Base-by-base conservation (phyloP, 2,888 invertebrate genomes). In the Orgyia antiqua region DNA sequence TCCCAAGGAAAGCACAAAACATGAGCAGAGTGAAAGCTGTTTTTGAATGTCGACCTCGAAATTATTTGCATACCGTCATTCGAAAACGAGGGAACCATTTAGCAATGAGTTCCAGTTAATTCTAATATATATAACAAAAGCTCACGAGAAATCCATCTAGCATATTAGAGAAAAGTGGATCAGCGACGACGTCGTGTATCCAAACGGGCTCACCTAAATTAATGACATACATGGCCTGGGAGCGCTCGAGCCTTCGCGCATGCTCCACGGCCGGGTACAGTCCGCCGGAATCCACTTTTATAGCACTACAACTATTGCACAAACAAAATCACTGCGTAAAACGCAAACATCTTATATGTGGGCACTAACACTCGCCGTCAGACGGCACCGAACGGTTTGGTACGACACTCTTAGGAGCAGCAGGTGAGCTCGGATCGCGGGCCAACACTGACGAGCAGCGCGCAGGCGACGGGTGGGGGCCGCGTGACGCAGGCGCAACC, bases 151-250 rank as follows among this genome's bases (percentile, higher is more conserved):
- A 46, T 51, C 55, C 52, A 53, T 43, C 46, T 52, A 54, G 52
- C 54, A 53, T 50, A 58, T 42, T 56, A 56, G 51, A 52, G 60
- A 64, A 71, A 72, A 74, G 71, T 72, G 52, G 68, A 68, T 58
- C 69, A 56, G 48, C 56, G 54, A 51, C 53, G 61, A 47, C 42
- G 58, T 33, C 45, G 60, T 65, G 58, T 60, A 59, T 58, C 58
- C 50, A 66, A 65, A 70, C 73, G 73, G 73, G 80, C 87, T 84
- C 76, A 87, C 87, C 87, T 80, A 87, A 78, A 82, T 87, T 87
- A 53, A 87, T 83, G 82, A 86, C 87, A 82, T 86, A 87, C 87
- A 87, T 87, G 71, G 83, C 84, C 80, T 76, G 84, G 71, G 84
- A 83, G 80, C 84, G 83, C 75, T 82, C 79, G 72, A 83, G 79